Evolutionary conservation across 2,888 invertebrate species (phyloP), one percentile per base, ranked within the genome.

Genomic region (Oscheius sp.): DNA sequence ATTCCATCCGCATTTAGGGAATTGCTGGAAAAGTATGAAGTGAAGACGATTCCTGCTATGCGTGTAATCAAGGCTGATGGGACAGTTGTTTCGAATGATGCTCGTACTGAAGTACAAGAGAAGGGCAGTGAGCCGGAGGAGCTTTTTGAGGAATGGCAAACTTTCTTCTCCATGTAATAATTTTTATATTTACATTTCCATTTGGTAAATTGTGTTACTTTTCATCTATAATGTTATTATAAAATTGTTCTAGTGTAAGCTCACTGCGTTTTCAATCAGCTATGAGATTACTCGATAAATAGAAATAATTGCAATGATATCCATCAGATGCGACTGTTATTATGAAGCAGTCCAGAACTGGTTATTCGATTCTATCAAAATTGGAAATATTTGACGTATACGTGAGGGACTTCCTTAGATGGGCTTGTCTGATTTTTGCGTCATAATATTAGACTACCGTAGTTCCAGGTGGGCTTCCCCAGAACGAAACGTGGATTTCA

Each of bases 61-160:
- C 82, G 89, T n/a, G 85, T 91, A 5, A 79, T 90, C n/a, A 88
- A 88, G 74, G 88, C 88, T 27, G 87, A 89, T 78, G 90, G 91
- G n/a, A 85, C 87, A 21, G 84, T 90, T 1, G 85, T 90, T 25
- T 89, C 89, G 0, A 78, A 81, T 23, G 89, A 89, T 73, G 91
- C 90, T 5, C 85, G 90, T 18, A 63, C 64, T 16, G 64, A 52
- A 25, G n/a, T 72, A n/a, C 70, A 75, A 68, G 76, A 81, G 18
- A 77, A 79, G 25, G 80, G 80, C 41, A 18, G 45, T 12, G 64
- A 71, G 23, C 45, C 80, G n/a, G 78, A 78, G n/a, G 75, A 59
- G 0, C 73, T 83, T 13, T 80, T 66, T 77, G 77, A 79, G 49
- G 78, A 77, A 45, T 83, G 83, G 83, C 64, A 76, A 43, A 80